A percentile compares a stretch with the other conserved stretches of the same genome.
These are phyloP conservation scores for Aselliscus stoliczkanus DNA, from an alignment of 2,797 vertebrate species.

Conservation along the genomic window DNA sequence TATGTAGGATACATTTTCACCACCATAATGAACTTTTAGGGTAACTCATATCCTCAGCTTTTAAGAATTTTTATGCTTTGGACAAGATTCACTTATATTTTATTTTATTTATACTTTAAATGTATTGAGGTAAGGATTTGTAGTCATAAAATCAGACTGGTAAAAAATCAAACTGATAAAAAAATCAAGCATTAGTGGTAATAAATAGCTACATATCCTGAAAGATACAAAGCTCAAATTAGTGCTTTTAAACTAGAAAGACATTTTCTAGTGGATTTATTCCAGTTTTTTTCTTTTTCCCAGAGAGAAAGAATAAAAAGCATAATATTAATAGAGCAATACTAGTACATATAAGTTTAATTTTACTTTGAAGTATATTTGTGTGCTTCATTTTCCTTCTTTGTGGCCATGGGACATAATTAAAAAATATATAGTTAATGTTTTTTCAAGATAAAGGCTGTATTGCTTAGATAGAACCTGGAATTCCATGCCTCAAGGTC, in stretches of 20 bases:
- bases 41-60: neutral
- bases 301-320: neutral
- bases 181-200: neutral
- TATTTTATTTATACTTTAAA: neutral
- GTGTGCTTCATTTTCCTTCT: neutral
- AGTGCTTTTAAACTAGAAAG: neutral
- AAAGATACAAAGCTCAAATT: neutral
- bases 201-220: neutral
- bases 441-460: neutral
- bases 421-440: neutral
- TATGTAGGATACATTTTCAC: neutral
- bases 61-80: neutral
- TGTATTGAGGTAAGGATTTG: neutral
- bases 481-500: neutral
- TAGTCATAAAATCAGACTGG: neutral
- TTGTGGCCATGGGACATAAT: neutral
- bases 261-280: neutral
- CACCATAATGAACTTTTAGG: neutral
- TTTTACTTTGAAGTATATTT: neutral
- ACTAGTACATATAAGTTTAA: neutral
- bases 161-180: neutral
- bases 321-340: neutral
- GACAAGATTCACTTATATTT: neutral
- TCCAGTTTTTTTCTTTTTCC: neutral
- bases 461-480: neutral